Conservation (phyloP, 2,113 vertebrate genomes). For the Peromyscus californicus region DNA sequence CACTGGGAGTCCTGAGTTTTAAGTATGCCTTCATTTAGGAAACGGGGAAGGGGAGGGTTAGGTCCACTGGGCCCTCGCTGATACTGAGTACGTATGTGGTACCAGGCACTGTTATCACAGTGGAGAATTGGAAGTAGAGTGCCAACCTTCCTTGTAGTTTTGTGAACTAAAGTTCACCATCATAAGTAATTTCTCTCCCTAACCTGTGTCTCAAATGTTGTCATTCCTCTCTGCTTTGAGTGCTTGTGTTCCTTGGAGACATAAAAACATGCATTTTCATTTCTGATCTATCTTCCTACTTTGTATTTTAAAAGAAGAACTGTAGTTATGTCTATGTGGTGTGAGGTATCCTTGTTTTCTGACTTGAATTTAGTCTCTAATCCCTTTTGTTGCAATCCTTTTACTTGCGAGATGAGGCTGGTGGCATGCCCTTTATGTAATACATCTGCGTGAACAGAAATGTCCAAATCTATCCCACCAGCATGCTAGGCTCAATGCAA, state of each 20-base stretch:
- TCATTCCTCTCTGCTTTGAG: neutral
- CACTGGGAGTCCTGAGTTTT: neutral
- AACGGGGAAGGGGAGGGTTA: neutral
- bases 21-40: neutral
- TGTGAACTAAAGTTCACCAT: neutral
- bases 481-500: neutral
- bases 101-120: neutral
- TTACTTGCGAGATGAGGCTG: neutral
- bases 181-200: neutral
- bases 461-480: neutral
- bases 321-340: neutral
- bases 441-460: neutral
- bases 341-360: neutral
- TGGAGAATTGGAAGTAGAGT: neutral
- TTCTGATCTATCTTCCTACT: neutral
- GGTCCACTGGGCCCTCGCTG: neutral
- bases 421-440: neutral
- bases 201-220: neutral
- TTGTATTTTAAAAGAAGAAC: neutral
- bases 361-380: constrained; percentile 22
- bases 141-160: neutral
- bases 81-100: neutral
- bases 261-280: neutral
- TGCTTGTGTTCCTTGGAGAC: neutral
- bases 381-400: neutral